Evolutionary conservation across 2,797 vertebrate genomes (phyloP).

Genomic region (Hafferia zeledoni): DNA sequence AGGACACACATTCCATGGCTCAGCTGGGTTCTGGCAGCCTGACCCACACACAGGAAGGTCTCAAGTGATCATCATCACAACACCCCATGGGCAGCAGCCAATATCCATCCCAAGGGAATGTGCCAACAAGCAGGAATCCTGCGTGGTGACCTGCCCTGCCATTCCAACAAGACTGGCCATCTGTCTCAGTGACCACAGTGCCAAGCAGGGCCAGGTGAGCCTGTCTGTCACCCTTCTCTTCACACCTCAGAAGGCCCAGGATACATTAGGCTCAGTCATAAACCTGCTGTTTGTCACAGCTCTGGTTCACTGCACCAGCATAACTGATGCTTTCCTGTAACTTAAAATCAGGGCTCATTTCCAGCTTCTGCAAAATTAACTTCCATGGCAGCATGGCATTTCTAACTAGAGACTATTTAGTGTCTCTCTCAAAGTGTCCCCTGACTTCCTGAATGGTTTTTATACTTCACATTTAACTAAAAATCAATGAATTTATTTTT

Average conservation of each 20-base stretch:
- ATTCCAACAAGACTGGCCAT: background rate
- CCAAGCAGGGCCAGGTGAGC: background rate
- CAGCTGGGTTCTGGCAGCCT: background rate
- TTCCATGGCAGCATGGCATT: background rate
- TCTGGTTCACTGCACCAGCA: background rate
- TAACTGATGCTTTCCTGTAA: background rate
- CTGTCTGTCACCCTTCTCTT: background rate
- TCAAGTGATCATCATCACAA: background rate
- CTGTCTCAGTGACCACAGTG: background rate
- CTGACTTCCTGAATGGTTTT: background rate
- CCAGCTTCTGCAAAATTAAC: background rate
- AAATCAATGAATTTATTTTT: background rate
- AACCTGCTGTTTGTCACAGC: background rate
- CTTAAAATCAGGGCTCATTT: background rate
- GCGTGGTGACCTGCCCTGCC: background rate
- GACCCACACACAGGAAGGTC: background rate
- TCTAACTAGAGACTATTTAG: background rate
- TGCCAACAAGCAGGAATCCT: background rate
- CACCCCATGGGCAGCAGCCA: background rate
- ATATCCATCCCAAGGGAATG: background rate
- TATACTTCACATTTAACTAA: background rate
- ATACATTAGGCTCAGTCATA: background rate
- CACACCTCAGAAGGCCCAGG: background rate
- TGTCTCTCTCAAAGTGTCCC: background rate
- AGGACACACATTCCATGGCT: background rate